Conservation (phyloP, 1,140 invertebrate species). For the Drosophila santomea region DNA sequence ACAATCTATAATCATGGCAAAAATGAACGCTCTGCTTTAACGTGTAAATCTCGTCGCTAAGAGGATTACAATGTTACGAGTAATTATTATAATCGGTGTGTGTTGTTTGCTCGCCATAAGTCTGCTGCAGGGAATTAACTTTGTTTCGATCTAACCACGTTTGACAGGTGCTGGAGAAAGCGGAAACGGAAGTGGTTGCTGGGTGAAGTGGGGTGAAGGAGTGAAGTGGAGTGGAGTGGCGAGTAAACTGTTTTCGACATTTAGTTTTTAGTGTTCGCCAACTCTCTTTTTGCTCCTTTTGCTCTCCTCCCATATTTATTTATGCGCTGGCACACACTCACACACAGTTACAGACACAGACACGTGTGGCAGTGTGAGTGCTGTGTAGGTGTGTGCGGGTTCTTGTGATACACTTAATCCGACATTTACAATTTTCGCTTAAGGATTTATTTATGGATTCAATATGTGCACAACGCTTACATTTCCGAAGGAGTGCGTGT, state of each 20-base stretch:
- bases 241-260: conserved; percentile 58
- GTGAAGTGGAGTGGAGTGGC: conserved; percentile 1
- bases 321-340: conserved; percentile 41
- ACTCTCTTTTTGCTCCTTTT: not conserved
- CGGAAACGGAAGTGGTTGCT: conserved; percentile 30
- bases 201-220: not conserved
- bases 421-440: conserved; percentile 83
- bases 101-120: conserved; percentile 39
- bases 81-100: conserved; percentile 69
- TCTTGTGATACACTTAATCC: conserved; percentile 77
- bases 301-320: conserved; percentile 37
- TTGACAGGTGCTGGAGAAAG: conserved; percentile 27
- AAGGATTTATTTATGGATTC: conserved; percentile 83
- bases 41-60: conserved; percentile 75
- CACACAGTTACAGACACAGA: conserved; percentile 2
- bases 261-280: conserved; percentile 67
- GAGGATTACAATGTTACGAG: conserved; percentile 80
- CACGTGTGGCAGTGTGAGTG: conserved; percentile 2
- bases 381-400: conserved; percentile 25
- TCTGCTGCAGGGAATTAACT: conserved; percentile 74
- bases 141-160: conserved; percentile 78
- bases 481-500: conserved; percentile 37
- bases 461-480: conserved; percentile 72
- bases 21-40: conserved; percentile 40
- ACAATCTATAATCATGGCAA: conserved; percentile 32